Evolutionary conservation across 2,113 vertebrate species (phyloP), one percentile per base, ranked within the genome.

Genomic region (Myrmecobius fasciatus): DNA sequence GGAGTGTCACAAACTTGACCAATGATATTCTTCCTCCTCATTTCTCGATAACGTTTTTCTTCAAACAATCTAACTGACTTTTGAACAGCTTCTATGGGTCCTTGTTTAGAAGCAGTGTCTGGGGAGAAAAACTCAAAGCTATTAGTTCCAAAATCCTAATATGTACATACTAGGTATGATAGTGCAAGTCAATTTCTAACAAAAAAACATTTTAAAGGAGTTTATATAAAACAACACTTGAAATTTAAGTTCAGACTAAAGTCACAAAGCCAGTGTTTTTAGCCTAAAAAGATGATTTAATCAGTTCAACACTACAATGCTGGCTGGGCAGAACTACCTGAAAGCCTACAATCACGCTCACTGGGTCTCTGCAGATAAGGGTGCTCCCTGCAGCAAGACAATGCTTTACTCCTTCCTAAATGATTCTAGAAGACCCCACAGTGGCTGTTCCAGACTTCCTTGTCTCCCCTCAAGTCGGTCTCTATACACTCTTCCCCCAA

Each of bases 1-100:
- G 99, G 99, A 0, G 99, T 99, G 95, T 99, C 99, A 95, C 99
- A 99, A 90, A 99, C 99, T 99, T 99, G 99, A 54, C 99, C 99
- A 11, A 99, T 99, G 94, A 99, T 99, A 98, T 99, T 99, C 97
- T 99, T 99, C 93, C 99, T 99, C 97, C 99, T 99, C 99, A 99
- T 99, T 96, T 99, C 97, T 83, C 98, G 98, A 52, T 99, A 99
- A 67, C 99, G 98, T 92, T 99, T 99, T 60, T 99, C 99, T 97
- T 99, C 99, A 46, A 99, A 99, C 89, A 98, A 97, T 56, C 98
- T 98, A 89, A 99, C 99, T 89, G 99, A 99, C 93, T 99, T 99
- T 26, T 99, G 99, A 93, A 99, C 99, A 0, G 99, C 98, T 97
- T 99, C 99, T 97, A 99, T 99, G 2, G 99, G 99, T 92, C 99